Base-by-base conservation (phyloP, 2,888 invertebrate species). In the Drosophila neotestacea region DNA sequence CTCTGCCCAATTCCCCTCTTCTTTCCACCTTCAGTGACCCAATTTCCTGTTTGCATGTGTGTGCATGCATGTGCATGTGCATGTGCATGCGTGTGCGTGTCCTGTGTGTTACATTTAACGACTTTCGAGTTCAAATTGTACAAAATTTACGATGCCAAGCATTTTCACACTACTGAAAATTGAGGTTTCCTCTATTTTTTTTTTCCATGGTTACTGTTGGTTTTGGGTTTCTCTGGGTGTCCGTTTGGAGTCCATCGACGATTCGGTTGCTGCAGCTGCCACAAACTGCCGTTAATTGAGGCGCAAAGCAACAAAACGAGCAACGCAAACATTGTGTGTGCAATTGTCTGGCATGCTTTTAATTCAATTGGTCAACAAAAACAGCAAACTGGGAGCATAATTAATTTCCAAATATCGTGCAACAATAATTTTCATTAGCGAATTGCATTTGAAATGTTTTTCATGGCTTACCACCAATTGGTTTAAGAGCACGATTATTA, bases 51-150 rank as follows among this genome's bases (percentile, higher is more conserved):
- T 42, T 47, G 59, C 58, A 54, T 51, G 61, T 28, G 39, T 61
- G 10, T 62, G 48, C 32, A n/a, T 42, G 56, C 52, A 34, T 51
- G 48, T 54, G 50, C 16, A 32, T 51, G 30, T 47, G 59, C 58
- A 50, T 51, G 61, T 28, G 39, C 60, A 10, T 62, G 48, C 32
- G 9, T 42, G 56, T 55, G 48, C 39, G 42, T 55, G 42, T 62
- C 44, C 52, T 47, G 54, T 59, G 72, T 75, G 89, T 73, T 85
- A 87, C 85, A 77, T 84, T 85, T 89, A 85, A 85, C 89, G 84
- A 88, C 88, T 83, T 83, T 70, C 76, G 86, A 82, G 88, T 72
- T 85, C 81, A 82, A 89, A 85, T 83, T 88, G 84, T 85, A 66
- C 81, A 76, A 85, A 85, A 85, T 85, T 85, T 85, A 89, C 86